These are phyloP conservation scores for Gadus chalcogrammus DNA, from an alignment of 2,113 vertebrate genomes.

Conservation along the genomic window DNA sequence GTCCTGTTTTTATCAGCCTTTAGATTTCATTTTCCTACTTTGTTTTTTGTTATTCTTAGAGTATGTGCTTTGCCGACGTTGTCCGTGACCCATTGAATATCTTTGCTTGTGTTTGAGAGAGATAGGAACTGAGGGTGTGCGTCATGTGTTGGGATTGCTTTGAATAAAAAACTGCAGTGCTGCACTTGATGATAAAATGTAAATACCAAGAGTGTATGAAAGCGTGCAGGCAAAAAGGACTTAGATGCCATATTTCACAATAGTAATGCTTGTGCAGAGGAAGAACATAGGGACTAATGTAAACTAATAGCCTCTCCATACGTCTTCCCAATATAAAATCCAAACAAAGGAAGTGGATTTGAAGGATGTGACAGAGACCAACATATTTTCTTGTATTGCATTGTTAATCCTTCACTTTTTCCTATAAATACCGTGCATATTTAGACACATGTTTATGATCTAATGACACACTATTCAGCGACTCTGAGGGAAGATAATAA, in stretches of 20 bases:
- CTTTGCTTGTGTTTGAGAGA: constrained; percentile 32
- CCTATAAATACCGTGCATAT: too few species aligned
- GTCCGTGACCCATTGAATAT: constrained; percentile 15
- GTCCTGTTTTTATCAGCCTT: constrained; percentile 48
- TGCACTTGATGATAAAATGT: constrained; percentile 77
- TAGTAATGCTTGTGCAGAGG: constrained; percentile 65
- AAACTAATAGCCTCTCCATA: constrained; percentile 33
- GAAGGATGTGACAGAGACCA: not conserved
- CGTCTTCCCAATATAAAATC: constrained; percentile 63
- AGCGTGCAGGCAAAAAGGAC: constrained; percentile 74
- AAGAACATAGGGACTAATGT: constrained; percentile 52
- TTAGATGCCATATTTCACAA: constrained; percentile 68
- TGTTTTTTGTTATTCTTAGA: constrained; percentile 20
- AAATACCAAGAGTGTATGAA: constrained; percentile 76
- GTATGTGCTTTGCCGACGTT: constrained; percentile 15
- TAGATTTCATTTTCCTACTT: constrained; percentile 32
- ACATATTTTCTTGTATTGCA: too few species aligned
- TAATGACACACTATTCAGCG: too few species aligned
- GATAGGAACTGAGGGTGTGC: constrained; percentile 38
- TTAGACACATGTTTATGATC: too few species aligned
- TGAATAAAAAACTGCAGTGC: constrained; percentile 47
- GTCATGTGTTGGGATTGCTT: constrained; percentile 60
- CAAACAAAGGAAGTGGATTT: constrained; percentile 44
- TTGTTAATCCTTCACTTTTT: too few species aligned
- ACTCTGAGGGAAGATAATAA: too few species aligned